Conservation (phyloP, 2,113 vertebrate species). For the Elgaria multicarinata region DNA sequence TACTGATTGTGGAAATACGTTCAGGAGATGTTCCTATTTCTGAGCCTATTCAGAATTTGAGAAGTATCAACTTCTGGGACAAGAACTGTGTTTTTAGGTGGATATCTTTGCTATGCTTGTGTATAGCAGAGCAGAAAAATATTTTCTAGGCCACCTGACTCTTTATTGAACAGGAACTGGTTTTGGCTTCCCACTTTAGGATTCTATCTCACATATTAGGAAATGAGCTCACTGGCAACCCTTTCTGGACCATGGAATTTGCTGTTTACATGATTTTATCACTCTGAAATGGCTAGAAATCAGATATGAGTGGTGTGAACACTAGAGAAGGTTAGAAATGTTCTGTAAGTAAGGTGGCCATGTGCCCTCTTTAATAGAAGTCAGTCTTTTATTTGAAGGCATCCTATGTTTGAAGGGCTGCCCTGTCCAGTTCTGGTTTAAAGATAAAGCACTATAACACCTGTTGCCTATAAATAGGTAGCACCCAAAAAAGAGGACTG, state of each 20-base stretch:
- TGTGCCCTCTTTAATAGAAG: too few relatives aligned
- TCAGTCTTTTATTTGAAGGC: too few relatives aligned
- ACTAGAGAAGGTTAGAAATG: neutral
- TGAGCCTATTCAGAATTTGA: neutral
- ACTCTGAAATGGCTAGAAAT: neutral
- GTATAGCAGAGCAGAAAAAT: neutral
- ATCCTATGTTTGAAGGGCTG: too few relatives aligned
- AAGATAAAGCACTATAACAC: too few relatives aligned
- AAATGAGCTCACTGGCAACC: neutral
- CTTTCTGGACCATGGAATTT: neutral
- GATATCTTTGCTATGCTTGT: neutral
- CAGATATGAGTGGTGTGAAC: neutral
- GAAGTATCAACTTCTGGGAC: neutral
- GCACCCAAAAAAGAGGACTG: too few relatives aligned
- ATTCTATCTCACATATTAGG: neutral
- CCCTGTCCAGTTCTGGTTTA: too few relatives aligned
- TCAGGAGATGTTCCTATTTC: neutral
- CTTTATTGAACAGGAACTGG: neutral
- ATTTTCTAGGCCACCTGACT: too few relatives aligned
- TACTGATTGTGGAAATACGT: neutral
- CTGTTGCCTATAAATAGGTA: too few relatives aligned
- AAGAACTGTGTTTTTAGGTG: neutral
- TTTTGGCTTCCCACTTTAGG: neutral
- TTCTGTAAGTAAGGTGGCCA: too few relatives aligned
- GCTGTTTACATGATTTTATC: neutral